Percentiles rank a stretch among this genome's conserved stretches.
Conservation (phyloP, 2,113 vertebrate species). For the Labeo catla region DNA sequence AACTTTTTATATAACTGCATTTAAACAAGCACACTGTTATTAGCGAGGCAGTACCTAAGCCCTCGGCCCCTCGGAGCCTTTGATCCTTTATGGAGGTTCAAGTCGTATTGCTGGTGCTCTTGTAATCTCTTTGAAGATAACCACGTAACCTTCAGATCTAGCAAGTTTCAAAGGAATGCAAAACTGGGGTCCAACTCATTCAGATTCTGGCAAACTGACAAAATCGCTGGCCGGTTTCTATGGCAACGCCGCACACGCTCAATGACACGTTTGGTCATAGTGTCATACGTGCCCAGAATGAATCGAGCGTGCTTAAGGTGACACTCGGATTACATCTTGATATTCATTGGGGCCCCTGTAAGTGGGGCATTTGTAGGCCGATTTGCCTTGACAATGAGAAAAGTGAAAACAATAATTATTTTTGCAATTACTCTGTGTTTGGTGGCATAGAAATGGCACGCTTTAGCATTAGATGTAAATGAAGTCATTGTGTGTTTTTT, state of each 20-base stretch:
- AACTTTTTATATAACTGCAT: slow-evolving; percentile 43
- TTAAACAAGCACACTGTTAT: slow-evolving; percentile 38
- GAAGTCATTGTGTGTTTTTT: slow-evolving; percentile 13
- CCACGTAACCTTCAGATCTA: slow-evolving; percentile 45
- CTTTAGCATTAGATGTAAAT: neutral
- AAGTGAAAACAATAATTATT: neutral
- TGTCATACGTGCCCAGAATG: neutral
- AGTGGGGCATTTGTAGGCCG: neutral
- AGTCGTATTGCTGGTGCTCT: slow-evolving; percentile 42
- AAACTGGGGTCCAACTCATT: neutral
- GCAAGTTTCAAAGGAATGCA: slow-evolving; percentile 13
- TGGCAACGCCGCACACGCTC: neutral
- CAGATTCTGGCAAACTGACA: slow-evolving; percentile 18
- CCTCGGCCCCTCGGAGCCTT: slow-evolving; percentile 36
- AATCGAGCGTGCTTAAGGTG: neutral
- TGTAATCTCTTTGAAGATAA: slow-evolving; percentile 55
- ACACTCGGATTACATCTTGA: neutral
- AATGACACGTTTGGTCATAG: neutral
- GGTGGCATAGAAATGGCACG: neutral
- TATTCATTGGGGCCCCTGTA: neutral
- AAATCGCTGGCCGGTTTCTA: neutral
- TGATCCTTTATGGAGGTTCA: slow-evolving; percentile 48
- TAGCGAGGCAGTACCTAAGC: slow-evolving; percentile 33
- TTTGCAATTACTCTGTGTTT: neutral
- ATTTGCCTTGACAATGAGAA: neutral